A percentile compares a stretch with the other conserved stretches of the same genome.
These are phyloP conservation scores for Didymodactylos carnosus DNA, from an alignment of 2,888 invertebrate species.

Conservation along the genomic window DNA sequence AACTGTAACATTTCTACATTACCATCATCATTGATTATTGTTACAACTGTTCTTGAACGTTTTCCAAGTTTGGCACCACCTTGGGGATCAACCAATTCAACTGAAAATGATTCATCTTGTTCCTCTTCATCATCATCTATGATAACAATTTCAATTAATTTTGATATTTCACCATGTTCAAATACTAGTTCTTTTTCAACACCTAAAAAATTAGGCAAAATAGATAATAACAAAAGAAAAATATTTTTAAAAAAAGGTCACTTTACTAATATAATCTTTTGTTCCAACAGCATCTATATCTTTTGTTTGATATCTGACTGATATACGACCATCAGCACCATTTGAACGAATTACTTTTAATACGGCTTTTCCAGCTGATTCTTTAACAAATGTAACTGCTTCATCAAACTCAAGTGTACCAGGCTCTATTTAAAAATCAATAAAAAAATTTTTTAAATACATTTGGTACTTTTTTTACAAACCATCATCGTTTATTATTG, in stretches of 20 bases:
- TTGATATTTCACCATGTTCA: conserved; percentile 25
- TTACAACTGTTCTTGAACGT: conserved; percentile 33
- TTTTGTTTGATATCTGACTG: conserved; percentile 40
- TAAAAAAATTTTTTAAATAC: not conserved
- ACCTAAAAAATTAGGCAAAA: no score
- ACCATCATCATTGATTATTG: conserved; percentile 41
- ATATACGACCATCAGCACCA: conserved; percentile 41
- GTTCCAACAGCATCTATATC: conserved; percentile 41
- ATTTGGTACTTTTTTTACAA: conserved; percentile 17
- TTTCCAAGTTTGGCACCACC: conserved; percentile 35
- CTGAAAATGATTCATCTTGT: conserved; percentile 44
- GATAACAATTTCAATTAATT: conserved; percentile 23
- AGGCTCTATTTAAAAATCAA: conserved; percentile 35
- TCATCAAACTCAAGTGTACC: conserved; percentile 41
- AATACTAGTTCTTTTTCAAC: conserved; percentile 21
- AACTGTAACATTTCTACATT: not conserved
- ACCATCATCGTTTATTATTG: conserved; percentile 44
- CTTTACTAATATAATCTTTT: conserved; percentile 40
- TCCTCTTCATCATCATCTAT: conserved; percentile 36
- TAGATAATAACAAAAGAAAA: no score
- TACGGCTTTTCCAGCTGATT: conserved; percentile 38
- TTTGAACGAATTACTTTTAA: conserved; percentile 37
- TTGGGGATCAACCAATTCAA: conserved; percentile 33
- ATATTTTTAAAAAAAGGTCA: no score
- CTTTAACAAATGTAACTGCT: conserved; percentile 41